phyloP scores from a whole-genome alignment of 2,888 invertebrate genomes.

The Tridacna gigas region DNA sequence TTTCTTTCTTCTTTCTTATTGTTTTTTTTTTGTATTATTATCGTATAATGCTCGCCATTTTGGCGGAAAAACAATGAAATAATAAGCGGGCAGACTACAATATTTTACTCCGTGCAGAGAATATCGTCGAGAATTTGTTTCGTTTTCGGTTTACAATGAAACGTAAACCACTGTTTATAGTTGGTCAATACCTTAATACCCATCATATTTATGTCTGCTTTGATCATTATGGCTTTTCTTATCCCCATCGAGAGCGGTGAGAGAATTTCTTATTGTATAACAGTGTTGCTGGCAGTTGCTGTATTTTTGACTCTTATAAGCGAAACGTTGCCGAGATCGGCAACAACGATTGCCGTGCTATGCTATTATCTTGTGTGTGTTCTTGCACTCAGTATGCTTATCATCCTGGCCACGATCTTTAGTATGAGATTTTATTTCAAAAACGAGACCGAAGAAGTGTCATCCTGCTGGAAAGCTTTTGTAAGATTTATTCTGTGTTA shows the following conservation, averaged over 20 bases:
- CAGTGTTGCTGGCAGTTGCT: constrained; percentile 60
- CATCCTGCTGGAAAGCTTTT: neutral
- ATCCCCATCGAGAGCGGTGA: constrained; percentile 61
- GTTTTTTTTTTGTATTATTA: too few species aligned
- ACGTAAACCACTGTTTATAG: constrained; percentile 50
- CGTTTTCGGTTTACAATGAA: constrained; percentile 19
- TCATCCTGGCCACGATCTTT: neutral
- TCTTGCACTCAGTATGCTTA: neutral
- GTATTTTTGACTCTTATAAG: constrained; percentile 62
- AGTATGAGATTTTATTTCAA: neutral
- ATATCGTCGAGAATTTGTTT: constrained; percentile 13
- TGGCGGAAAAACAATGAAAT: too few species aligned
- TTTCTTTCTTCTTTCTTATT: too few species aligned
- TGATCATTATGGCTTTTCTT: constrained; percentile 57
- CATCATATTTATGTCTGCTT: constrained; percentile 52
- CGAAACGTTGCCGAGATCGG: constrained; percentile 57
- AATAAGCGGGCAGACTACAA: too few species aligned
- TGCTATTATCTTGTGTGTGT: constrained; percentile 1
- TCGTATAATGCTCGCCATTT: too few species aligned
- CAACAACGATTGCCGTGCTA: constrained; percentile 50
- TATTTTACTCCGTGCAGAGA: too few species aligned
- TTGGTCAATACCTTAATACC: constrained; percentile 59
- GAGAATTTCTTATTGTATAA: constrained; percentile 57
- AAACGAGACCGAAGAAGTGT: neutral
- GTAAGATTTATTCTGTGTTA: neutral